Percentiles rank a stretch among this genome's conserved stretches.
Evolutionary conservation across 2,888 invertebrate species (phyloP).

Genomic region (Suillia variegata): DNA sequence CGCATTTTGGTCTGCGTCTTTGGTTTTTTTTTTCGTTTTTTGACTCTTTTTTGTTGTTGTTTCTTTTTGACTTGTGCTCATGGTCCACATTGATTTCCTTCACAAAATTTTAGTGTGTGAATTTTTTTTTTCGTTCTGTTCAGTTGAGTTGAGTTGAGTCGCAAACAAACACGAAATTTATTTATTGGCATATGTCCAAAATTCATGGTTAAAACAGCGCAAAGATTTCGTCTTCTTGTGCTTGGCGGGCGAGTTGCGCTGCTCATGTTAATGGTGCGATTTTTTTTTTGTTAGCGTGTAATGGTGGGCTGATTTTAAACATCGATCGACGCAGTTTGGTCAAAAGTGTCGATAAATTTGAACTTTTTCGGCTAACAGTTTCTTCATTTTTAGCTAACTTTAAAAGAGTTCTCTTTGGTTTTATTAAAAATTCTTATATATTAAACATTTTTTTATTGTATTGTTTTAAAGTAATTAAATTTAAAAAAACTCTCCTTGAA

Average conservation of each 20-base stretch:
- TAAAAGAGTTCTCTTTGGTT: no score
- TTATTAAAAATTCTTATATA: no score
- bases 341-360: no score
- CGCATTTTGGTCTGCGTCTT: not conserved
- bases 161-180: conserved; percentile 32
- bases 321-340: no score
- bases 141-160: conserved; percentile 21
- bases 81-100: not conserved
- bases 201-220: conserved; percentile 47
- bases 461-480: no score
- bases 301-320: not conserved
- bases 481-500: no score
- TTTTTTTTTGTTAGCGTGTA: conserved; percentile 20
- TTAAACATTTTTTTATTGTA: no score
- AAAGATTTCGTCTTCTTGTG: conserved; percentile 20
- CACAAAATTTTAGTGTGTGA: not conserved
- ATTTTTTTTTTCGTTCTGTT: conserved; percentile 13
- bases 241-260: not conserved
- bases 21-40: not conserved
- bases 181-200: conserved; percentile 47
- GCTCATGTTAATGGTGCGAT: conserved; percentile 20
- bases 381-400: no score
- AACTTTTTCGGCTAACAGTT: no score
- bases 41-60: conserved; percentile 3
- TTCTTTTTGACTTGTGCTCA: conserved; percentile 4